Base-by-base conservation (phyloP, 1,140 invertebrate genomes). In the Apis cerana region DNA sequence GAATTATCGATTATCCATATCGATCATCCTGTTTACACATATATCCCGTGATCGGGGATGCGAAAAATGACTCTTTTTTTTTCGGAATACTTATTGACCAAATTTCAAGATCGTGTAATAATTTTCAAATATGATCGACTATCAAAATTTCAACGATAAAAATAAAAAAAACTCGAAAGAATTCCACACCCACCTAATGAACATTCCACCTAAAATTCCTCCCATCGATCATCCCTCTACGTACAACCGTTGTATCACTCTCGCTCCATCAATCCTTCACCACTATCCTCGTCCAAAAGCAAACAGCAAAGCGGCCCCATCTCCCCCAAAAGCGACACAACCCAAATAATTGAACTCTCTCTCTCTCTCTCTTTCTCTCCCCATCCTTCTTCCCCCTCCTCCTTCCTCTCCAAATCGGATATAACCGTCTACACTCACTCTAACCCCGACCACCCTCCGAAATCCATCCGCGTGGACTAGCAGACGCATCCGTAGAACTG, bases 401-500 rank as follows among this genome's bases (percentile, higher is more conserved):
- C 33, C 21, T 17, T 12, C 11, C 58, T 59, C 21, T n/a, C n/a
- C 21, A n/a, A 59, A n/a, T n/a, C 3, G 58, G 19, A 59, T 59
- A 11, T n/a, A 59, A 59, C 58, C 10, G 8, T 59, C 21, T 12
- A n/a, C n/a, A 21, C 58, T 21, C 58, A 11, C 2, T 59, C 3
- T 15, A 11, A 9, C 33, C 33, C 33, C 33, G 33, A 68, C 70
- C 71, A 70, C 58, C 56, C 52, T 33, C 58, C 61, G 69, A 65
- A 58, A 54, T 64, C 65, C 72, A 23, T 33, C 23, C 17, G 8
- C 15, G 19, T 56, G n/a, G 23, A 72, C 7, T 27, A 58, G 17
- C 69, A 21, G 17, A 43, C 67, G 67, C 56, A 64, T 78, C 23
- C 70, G 65, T 61, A 13, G 43, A 48, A 72, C 62, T 61, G 80